Evolutionary conservation across 2,113 vertebrate genomes (phyloP).

Genomic region (rat (Rattus norvegicus)): DNA sequence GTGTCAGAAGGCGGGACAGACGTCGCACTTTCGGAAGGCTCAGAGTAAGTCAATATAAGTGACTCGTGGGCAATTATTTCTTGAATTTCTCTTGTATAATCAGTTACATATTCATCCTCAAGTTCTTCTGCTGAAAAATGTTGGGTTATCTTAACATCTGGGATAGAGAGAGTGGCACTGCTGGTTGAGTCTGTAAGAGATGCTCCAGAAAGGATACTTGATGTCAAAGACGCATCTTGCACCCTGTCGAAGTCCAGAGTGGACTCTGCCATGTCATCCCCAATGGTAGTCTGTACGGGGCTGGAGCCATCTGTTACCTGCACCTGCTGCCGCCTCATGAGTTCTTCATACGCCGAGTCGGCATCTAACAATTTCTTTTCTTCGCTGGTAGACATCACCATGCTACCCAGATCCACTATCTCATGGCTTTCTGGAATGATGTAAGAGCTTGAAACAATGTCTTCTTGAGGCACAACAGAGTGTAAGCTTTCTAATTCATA

Average conservation of each 20-base stretch:
- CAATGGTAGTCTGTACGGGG: conserved; percentile 88
- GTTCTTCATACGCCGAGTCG: conserved; percentile 89
- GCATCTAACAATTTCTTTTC: conserved; percentile 86
- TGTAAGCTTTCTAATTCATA: conserved; percentile 89
- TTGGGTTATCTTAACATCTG: conserved; percentile 98
- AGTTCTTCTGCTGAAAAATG: conserved; percentile 97
- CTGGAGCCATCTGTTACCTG: conserved; percentile 92
- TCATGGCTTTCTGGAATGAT: conserved; percentile 92
- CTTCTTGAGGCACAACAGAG: conserved; percentile 86
- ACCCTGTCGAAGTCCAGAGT: conserved; percentile 74
- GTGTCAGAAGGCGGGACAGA: conserved; percentile 86
- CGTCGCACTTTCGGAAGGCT: conserved; percentile 86
- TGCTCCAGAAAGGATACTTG: conserved; percentile 84
- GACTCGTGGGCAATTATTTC: conserved; percentile 92
- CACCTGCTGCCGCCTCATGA: conserved; percentile 90
- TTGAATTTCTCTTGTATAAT: conserved; percentile 90
- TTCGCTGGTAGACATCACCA: conserved; percentile 81
- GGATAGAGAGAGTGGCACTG: conserved; percentile 93
- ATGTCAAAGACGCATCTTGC: conserved; percentile 83
- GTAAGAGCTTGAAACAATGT: conserved; percentile 87
- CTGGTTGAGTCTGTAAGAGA: conserved; percentile 87
- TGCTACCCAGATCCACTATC: conserved; percentile 89
- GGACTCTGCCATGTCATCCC: conserved; percentile 81
- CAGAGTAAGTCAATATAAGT: conserved; percentile 89
- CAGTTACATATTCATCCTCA: conserved; percentile 92